Base-by-base conservation (phyloP, 1,140 invertebrate species). In the Listronotus bonariensis region DNA sequence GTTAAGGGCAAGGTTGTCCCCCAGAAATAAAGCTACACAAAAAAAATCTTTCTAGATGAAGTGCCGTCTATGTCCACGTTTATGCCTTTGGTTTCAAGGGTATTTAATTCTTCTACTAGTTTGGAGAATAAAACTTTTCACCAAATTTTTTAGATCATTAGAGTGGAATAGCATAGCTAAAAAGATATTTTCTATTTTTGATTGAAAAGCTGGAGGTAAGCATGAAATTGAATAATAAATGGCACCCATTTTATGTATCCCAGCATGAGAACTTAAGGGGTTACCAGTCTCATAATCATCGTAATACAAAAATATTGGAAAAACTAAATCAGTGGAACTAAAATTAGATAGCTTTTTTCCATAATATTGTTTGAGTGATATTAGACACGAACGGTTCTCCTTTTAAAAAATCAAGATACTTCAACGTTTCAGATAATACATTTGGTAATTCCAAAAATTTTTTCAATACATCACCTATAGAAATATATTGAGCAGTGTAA, bases 121-220 rank as follows among this genome's bases (percentile, higher is more conserved):
- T 42, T 41, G 38, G 46, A 41, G 12, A 52, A 42, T 10, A 52
- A 12, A 12, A 42, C 20, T 15, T 52, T 36, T 12, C n/a, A 15
- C 58, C 58, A 20, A 52, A 61, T 11, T 42, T 46, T 51, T 52
- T 9, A 51, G n/a, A 41, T 61, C 58, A 26, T 3, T 31, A 5
- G 31, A 20, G 26, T 61, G 49, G 41, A 42, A 61, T 4, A 61
- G 11, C 0, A 41, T 3, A 40, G 17, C 10, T 31, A 61, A 31
- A 42, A 61, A 61, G 38, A 61, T 61, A 41, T 61, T 61, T 52
- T 61, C 49, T 17, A 61, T 41, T 20, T n/a, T 6, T 5, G 48
- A 20, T 32, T 51, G 34, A 41, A 20, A 38, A 4, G 1, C 11
- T 4, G 20, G 8, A 8, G 46, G 46, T 10, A 61, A 1, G 40